These are phyloP conservation scores for Orchesella flavescens DNA, from an alignment of 2,888 invertebrate genomes.

Conservation along the genomic window DNA sequence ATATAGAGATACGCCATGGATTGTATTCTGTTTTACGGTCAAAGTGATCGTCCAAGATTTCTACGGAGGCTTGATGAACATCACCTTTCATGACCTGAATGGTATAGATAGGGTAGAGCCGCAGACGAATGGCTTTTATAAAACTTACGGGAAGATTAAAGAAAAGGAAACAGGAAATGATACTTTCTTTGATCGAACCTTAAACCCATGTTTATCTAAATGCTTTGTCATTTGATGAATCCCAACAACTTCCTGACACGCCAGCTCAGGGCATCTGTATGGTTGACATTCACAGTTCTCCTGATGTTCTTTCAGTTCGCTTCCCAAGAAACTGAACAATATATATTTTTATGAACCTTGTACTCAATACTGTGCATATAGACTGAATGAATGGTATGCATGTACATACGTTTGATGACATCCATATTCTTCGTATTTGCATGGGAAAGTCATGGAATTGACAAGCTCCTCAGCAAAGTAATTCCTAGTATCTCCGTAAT, in stretches of 20 bases:
- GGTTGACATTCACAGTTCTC: conserved; percentile 57
- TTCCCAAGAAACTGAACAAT: conserved; percentile 39
- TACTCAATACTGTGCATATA: too few relatives aligned
- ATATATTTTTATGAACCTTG: too few relatives aligned
- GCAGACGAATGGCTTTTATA: too few relatives aligned
- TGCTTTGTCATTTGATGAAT: conserved; percentile 51
- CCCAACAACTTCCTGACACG: conserved; percentile 53
- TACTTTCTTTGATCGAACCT: conserved; percentile 10
- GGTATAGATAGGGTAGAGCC: too few relatives aligned
- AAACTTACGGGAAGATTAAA: too few relatives aligned
- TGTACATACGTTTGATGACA: conserved; percentile 33
- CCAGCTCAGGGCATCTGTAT: conserved; percentile 55
- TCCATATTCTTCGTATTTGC: conserved; percentile 61
- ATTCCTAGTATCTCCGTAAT: conserved; percentile 60
- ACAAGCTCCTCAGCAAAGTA: conserved; percentile 62
- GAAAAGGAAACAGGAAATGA: neutral
- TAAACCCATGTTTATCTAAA: conserved; percentile 55
- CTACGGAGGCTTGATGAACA: conserved; percentile 50
- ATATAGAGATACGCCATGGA: conserved; percentile 51
- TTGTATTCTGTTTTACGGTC: conserved; percentile 60
- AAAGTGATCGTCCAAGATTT: conserved; percentile 57
- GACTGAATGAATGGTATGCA: too few relatives aligned
- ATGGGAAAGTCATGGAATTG: conserved; percentile 58
- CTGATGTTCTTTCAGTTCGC: conserved; percentile 51
- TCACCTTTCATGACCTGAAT: conserved; percentile 49